Base-by-base conservation (phyloP, 2,797 vertebrate genomes). In the Psittacula derbiana region DNA sequence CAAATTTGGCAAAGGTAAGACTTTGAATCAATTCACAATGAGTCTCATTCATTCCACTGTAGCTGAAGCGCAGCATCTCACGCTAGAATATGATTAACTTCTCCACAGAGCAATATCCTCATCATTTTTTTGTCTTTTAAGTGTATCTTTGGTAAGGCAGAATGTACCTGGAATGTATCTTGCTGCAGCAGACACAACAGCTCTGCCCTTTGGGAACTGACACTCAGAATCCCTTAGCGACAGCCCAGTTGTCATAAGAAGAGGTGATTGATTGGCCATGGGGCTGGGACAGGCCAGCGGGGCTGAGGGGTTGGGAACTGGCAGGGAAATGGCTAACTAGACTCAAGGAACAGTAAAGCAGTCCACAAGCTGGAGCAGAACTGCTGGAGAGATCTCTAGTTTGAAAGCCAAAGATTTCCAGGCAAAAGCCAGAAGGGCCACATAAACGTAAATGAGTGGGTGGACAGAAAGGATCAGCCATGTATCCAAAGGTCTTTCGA, bases 341-440 rank as follows among this genome's bases (percentile, higher is more conserved):
- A 93, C 57, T 91, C 66, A 95, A 75, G 65, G 67, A 88, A 53
- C 74, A 28, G 79, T 4, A 58, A 79, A 69, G n/a, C 43, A 33
- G 80, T 95, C 95, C 96, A 96, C 93, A 96, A 83, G 31, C 81
- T 96, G 92, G 93, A 96, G 71, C 55, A 86, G 84, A 95, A 91
- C 66, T 80, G 73, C 89, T 92, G 92, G 89, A 96, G 85, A 75
- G 66, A 84, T 87, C 76, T 90, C 67, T 57, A 57, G n/a, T 50
- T 73, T 57, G 78, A 38, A 73, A 92, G 95, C 97, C 96, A 97
- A 96, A 87, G 86, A 94, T 80, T 97, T 97, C 97, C 97, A 97
- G 96, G 96, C 97, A 97, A 81, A 80, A 96, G 86, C 86, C 94
- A 94, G 86, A 88, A 97, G 95, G 85, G 69, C 80, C 84, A 9